phyloP scores from a whole-genome alignment of 2,113 vertebrate species.

The Ptychochromis oligacanthus region DNA sequence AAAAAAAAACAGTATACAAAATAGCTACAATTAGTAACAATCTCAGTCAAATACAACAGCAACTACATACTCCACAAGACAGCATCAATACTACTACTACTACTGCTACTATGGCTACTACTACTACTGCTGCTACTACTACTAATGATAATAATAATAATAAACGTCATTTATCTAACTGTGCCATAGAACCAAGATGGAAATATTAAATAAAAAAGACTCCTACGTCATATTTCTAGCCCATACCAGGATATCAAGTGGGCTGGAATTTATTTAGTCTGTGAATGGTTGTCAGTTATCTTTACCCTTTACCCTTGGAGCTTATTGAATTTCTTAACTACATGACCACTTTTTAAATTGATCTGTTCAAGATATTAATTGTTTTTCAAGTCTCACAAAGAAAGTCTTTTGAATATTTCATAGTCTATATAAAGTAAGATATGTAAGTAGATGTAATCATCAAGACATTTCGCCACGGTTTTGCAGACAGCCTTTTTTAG shows the following conservation, averaged over 20 bases:
- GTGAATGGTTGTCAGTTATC: too few relatives aligned
- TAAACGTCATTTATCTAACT: too few relatives aligned
- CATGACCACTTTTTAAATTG: not conserved
- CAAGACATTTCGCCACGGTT: not conserved
- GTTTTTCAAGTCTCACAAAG: not conserved
- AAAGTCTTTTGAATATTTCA: not conserved
- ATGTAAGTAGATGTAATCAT: too few relatives aligned
- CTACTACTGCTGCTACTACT: not conserved
- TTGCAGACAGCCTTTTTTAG: not conserved
- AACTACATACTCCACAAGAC: accelerated
- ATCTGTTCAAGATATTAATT: not conserved
- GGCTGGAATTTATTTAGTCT: too few relatives aligned
- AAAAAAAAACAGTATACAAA: not conserved
- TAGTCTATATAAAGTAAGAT: not conserved
- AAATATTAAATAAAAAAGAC: too few relatives aligned
- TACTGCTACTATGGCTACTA: not conserved
- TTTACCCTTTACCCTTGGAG: too few relatives aligned
- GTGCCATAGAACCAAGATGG: too few relatives aligned
- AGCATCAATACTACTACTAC: not conserved
- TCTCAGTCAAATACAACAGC: not conserved
- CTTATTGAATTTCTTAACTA: not conserved
- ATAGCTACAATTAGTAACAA: not conserved
- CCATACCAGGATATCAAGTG: too few relatives aligned
- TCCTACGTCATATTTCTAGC: too few relatives aligned
- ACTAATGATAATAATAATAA: too few relatives aligned